phyloP scores from a whole-genome alignment of 1,140 invertebrate genomes.

The Saccostrea echinata region DNA sequence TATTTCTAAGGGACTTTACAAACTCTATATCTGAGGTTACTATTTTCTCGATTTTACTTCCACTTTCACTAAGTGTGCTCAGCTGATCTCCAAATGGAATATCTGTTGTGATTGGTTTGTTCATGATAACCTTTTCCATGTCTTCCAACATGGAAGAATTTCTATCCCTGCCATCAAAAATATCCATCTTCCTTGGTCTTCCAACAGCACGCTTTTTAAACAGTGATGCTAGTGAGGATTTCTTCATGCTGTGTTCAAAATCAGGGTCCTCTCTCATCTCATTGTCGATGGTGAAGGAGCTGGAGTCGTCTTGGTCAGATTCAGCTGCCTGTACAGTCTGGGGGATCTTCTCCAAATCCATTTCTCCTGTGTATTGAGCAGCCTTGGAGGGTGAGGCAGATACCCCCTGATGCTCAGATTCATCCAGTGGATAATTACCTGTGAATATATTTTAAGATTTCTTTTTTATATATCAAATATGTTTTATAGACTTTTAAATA shows the following conservation, averaged over 20 bases:
- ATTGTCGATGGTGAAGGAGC: constrained; percentile 16
- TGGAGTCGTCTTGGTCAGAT: neutral
- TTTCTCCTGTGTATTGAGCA: neutral
- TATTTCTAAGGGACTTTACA: constrained; percentile 31
- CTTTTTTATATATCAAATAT: no score
- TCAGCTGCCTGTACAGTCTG: neutral
- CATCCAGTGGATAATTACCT: constrained; percentile 16
- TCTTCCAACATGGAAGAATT: neutral
- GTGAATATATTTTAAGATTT: no score
- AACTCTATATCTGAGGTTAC: constrained; percentile 20
- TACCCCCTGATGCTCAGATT: neutral
- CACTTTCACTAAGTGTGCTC: constrained; percentile 3
- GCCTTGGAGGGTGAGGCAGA: neutral
- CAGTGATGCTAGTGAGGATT: neutral
- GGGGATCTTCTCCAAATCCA: constrained; percentile 7
- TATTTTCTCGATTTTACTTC: constrained; percentile 17
- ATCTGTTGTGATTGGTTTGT: neutral
- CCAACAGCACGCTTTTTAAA: neutral
- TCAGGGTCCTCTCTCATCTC: constrained; percentile 31
- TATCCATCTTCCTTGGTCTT: constrained; percentile 25
- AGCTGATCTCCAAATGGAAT: constrained; percentile 4
- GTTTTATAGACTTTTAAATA: no score
- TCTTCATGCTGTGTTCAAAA: constrained; percentile 21
- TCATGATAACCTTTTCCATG: constrained; percentile 32
- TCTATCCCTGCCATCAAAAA: constrained; percentile 16